Evolutionary conservation across 2,888 invertebrate genomes (phyloP), one percentile per base, ranked within the genome.

Genomic region (Caenorhabditis imperialis): DNA sequence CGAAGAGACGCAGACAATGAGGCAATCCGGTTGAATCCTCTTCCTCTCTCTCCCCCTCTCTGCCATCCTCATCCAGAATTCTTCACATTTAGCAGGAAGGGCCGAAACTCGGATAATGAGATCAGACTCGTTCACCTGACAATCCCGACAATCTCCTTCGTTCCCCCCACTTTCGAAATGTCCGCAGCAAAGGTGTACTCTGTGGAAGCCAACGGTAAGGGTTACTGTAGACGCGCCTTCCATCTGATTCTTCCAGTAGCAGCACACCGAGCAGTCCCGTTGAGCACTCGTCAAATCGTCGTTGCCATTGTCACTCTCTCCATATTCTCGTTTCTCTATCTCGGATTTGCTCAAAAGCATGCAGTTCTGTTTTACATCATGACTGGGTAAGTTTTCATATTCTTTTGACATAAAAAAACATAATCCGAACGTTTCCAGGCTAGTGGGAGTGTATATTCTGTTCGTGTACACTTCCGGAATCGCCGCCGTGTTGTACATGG

Each of bases 301-400:
- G 44, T 47, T 7, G 70, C 78, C 33, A 53, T 77, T 6, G 38
- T 62, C 12, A 45, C 60, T 20, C 63, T 81, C 3, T 62, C 78
- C 7, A 53, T 81, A 23, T 81, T 75, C 50, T 81, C 81, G 3
- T 71, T 77, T 37, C 30, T 81, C 1, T 81, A 81, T 44, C 53
- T 81, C 14, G 65, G 45, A n/a, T 79, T 78, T 60, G 81, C 81
- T 62, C 81, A 81, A 65, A 47, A 65, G 47, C 81, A 81, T 58
- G 65, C 70, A 10, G 37, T 71, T 33, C 58, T 81, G 6, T 81
- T 81, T 51, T 81, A 79, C 48, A 42, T 62, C 38, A 79, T 81
- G 78, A 81, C 81, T 30, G 73, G 77, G 77, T 77, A 10, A 70
- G 77, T 55, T n/a, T 18, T 16, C 8, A n/a, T 18, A 5, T 14